Base-by-base conservation (phyloP, 2,113 vertebrate species). In the Tauraco erythrolophus region DNA sequence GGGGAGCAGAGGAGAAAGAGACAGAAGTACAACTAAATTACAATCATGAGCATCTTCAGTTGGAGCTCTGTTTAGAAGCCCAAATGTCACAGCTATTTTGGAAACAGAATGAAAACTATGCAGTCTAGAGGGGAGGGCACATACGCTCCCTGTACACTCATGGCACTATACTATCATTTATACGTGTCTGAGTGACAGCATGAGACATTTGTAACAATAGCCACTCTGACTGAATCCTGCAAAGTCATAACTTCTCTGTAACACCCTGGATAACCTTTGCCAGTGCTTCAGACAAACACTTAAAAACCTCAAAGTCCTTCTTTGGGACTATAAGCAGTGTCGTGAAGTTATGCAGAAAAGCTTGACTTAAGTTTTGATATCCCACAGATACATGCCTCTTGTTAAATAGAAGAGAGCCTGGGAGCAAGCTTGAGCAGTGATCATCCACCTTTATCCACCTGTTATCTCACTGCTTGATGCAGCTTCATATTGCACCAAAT, bases 51-150 rank as follows among this genome's bases (percentile, higher is more conserved):
- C 33, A 79, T 87, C 54, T 82, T 93, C 35, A 21, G 13, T 22
- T 66, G 78, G 37, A 95, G 19, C n/a, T 85, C 57, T 92, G 19
- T 88, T 94, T 70, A 80, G 45, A 76, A 77, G 46, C n/a, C 58
- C 30, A 92, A 85, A 90, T 89, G 88, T 92, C 84, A 92, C n/a
- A 89, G 54, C 58, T 92, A 92, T 92, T 97, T 97, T 27, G 2
- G 74, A 90, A 69, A 50, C 1, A 43, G 93, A 94, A 96, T 86
- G 66, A 96, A 90, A 95, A 39, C 46, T 53, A 62, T 58, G 31
- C 72, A 54, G 41, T 66, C 37, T 50, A 53, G 71, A 57, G 58
- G 31, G 68, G 37, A 88, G 79, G 27, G 24, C 56, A 58, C 51
- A 70, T 21, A 45, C 2, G 10, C 9, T 75, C 22, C 21, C 27